Evolutionary conservation across 1,140 invertebrate genomes (phyloP), one percentile per base, ranked within the genome.

Genomic region (Trichogramma pretiosum): DNA sequence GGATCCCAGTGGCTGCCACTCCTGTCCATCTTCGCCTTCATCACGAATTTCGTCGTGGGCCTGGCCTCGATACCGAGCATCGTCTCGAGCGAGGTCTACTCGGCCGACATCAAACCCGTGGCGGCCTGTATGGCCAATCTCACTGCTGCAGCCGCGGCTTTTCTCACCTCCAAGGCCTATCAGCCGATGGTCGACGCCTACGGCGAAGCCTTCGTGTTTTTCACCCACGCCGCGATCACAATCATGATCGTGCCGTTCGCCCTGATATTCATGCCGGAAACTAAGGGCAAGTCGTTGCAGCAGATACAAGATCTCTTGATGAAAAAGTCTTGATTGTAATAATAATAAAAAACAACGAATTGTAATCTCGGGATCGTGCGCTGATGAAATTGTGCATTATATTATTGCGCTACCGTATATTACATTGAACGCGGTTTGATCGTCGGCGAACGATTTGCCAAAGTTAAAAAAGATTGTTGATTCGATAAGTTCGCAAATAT

Each of bases 251-350:
- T 80, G 1, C 41, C 82, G 21, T 87, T 81, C 57, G 75, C 81
- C 34, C 65, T 80, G 30, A 65, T 75, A 4, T 70, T 76, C 26
- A 68, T 88, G 16, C 84, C 85, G 0, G 87, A 91, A 68, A 90
- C 87, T 0, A 89, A 89, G 65, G 83, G 83, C n/a, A 86, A 84
- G 61, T 81, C 81, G 1, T 74, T 87, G 2, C 54, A 59, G 39
- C 58, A 63, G 43, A 63, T 64, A 48, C 61, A 63, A 43, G 48
- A 56, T 3, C 58, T 57, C 42, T 16, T 57, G 17, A 16, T 14
- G 2, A 36, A 5, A 0, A 22, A 40, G 16, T 11, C 5, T 28
- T 28, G 11, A 28, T 28, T n/a, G n/a, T n/a, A n/a, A n/a, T n/a
- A n/a, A n/a, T n/a, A n/a, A n/a, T n/a, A n/a, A n/a, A n/a, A n/a